Conservation (phyloP, 53 echinoderm and acorn worm genomes). For the Temnopleurus reevesii region DNA sequence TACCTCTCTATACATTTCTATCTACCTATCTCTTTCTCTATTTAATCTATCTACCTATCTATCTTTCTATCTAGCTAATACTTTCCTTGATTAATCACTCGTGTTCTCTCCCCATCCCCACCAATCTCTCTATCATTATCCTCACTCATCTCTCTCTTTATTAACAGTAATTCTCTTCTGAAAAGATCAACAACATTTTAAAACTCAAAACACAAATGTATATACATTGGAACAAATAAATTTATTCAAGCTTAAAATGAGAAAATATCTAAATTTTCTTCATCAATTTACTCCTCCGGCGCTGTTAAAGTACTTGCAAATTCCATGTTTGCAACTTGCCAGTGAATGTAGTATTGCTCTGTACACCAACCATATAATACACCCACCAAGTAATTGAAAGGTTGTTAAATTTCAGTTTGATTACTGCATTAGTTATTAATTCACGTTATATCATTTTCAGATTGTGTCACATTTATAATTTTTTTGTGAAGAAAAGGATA, state of each 20-base stretch:
- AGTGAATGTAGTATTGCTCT: not conserved
- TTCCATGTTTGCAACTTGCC: not conserved
- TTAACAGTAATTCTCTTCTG: too few relatives aligned
- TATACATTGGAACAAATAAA: conserved; percentile 40
- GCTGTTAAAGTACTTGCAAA: not conserved
- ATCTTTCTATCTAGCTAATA: not conserved
- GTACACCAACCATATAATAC: conserved; percentile 6
- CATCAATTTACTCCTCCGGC: not conserved
- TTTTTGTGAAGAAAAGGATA: not conserved
- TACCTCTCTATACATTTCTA: not conserved
- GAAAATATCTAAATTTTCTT: conserved; percentile 34
- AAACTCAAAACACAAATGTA: not conserved
- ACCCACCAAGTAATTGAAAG: not conserved
- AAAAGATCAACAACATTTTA: too few relatives aligned
- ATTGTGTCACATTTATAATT: not conserved
- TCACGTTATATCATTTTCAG: not conserved
- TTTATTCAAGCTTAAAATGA: conserved; percentile 42
- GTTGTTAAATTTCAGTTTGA: not conserved
- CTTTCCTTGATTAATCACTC: too few relatives aligned
- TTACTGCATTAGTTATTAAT: not conserved
- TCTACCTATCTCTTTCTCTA: not conserved
- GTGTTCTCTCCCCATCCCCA: too few relatives aligned
- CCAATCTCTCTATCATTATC: too few relatives aligned
- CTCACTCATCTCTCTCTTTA: too few relatives aligned
- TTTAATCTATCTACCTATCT: not conserved